Percentiles rank a stretch among this genome's conserved stretches.
Evolutionary conservation across 2,888 invertebrate genomes (phyloP).

Genomic region (Polydrusus pterygomalis): DNA sequence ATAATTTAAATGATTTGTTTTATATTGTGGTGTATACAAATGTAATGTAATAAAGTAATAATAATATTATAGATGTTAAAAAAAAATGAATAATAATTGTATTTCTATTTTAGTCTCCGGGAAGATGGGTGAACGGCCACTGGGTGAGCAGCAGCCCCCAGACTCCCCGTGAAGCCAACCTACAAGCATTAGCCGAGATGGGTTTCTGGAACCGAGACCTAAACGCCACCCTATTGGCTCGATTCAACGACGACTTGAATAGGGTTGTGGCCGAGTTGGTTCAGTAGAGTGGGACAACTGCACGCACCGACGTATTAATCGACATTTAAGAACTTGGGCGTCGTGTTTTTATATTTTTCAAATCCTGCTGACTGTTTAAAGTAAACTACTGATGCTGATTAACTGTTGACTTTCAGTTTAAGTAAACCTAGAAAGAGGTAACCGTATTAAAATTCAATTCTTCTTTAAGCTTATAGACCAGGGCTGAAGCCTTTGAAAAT

Average conservation of each 20-base stretch:
- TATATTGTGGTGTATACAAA: no score
- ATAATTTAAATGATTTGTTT: no score
- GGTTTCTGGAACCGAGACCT: conserved; percentile 70
- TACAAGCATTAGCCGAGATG: conserved; percentile 70
- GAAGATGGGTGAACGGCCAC: conserved; percentile 67
- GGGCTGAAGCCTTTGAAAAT: no score
- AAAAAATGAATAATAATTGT: background rate
- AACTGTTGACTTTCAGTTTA: no score
- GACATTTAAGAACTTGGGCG: background rate
- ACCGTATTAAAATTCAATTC: no score
- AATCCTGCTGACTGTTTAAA: no score
- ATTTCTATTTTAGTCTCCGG: conserved; percentile 60
- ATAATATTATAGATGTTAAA: no score
- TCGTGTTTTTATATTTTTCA: no score
- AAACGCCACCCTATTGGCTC: conserved; percentile 69
- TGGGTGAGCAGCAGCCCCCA: conserved; percentile 65
- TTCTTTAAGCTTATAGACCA: no score
- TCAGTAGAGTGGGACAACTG: conserved; percentile 59
- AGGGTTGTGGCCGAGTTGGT: conserved; percentile 70
- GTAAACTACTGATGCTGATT: no score
- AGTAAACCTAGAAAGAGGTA: no score
- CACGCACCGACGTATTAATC: background rate
- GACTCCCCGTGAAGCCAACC: conserved; percentile 66
- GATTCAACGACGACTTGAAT: conserved; percentile 70
- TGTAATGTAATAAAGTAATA: no score